These are phyloP conservation scores for Aethes cnicana DNA, from an alignment of 2,888 invertebrate genomes.

Conservation along the genomic window DNA sequence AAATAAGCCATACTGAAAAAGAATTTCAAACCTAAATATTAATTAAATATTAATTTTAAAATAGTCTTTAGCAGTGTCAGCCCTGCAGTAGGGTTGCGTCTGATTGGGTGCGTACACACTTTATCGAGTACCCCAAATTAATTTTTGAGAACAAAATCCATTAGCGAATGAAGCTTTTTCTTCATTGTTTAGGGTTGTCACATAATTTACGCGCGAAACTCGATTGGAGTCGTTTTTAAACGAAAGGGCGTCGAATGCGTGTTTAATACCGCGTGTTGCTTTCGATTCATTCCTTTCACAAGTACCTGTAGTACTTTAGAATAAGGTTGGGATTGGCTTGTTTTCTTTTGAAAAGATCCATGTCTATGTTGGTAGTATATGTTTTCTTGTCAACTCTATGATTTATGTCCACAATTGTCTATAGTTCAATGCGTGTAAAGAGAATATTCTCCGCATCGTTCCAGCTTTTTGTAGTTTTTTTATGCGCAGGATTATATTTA, in stretches of 20 bases:
- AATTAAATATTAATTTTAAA: slow-evolving; percentile 8
- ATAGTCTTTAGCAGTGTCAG: slow-evolving; percentile 35
- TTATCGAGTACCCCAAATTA: slow-evolving; percentile 79
- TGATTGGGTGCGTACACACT: slow-evolving; percentile 75
- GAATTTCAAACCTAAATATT: no score
- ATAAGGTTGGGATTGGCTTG: slow-evolving; percentile 41
- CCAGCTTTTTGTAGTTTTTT: slow-evolving; percentile 59
- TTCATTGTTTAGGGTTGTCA: slow-evolving; percentile 74
- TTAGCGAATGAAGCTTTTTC: slow-evolving; percentile 76
- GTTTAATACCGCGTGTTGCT: slow-evolving; percentile 36
- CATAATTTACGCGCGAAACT: slow-evolving; percentile 78
- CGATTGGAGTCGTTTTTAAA: slow-evolving; percentile 75
- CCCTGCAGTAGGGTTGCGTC: slow-evolving; percentile 50
- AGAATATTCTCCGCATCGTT: slow-evolving; percentile 72
- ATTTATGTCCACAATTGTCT: slow-evolving; percentile 78
- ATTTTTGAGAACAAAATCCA: slow-evolving; percentile 81
- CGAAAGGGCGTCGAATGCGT: slow-evolving; percentile 72
- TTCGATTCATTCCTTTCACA: slow-evolving; percentile 5
- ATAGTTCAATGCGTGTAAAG: slow-evolving; percentile 75
- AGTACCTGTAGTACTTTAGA: slow-evolving; percentile 32
- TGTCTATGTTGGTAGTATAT: slow-evolving; percentile 47
- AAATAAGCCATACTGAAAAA: no score
- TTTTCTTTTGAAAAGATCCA: slow-evolving; percentile 21
- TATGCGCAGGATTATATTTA: slow-evolving; percentile 72
- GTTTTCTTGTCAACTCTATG: slow-evolving; percentile 78